A percentile compares a stretch with the other conserved stretches of the same genome.
Evolutionary conservation across 1,140 invertebrate species (phyloP).

Genomic region (Penaeus vannamei): DNA sequence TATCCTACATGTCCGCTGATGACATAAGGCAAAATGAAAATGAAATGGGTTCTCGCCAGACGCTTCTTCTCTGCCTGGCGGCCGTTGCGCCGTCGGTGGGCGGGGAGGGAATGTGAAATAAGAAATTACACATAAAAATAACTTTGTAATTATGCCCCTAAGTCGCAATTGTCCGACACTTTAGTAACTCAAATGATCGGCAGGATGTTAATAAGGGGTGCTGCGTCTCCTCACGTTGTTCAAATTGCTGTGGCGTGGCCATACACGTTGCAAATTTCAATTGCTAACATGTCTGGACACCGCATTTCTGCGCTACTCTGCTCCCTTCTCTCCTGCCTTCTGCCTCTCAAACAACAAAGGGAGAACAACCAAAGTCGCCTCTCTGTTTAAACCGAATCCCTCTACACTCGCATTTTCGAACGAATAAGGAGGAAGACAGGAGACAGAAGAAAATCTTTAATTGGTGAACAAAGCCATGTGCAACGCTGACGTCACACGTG

Average conservation of each 20-base stretch:
- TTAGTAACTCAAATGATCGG: conserved; percentile 52
- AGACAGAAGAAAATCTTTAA: neutral
- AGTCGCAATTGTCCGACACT: conserved; percentile 40
- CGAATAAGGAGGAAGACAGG: neutral
- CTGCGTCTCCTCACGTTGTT: conserved; percentile 55
- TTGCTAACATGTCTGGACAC: conserved; percentile 30
- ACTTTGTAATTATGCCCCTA: conserved; percentile 33
- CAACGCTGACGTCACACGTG: conserved; percentile 41
- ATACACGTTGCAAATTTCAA: conserved; percentile 46
- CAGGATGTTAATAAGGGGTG: conserved; percentile 53
- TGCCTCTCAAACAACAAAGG: neutral
- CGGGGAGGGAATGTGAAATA: conserved; percentile 17
- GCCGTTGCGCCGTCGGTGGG: too few relatives aligned
- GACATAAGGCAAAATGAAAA: too few relatives aligned
- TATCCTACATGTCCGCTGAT: too few relatives aligned
- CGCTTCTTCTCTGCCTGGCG: too few relatives aligned
- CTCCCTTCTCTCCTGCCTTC: neutral
- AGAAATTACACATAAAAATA: neutral
- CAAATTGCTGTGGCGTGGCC: conserved; percentile 48
- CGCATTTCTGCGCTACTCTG: neutral
- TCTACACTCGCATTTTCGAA: too few relatives aligned
- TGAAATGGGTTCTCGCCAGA: too few relatives aligned
- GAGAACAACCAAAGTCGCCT: neutral
- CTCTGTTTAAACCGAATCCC: too few relatives aligned
- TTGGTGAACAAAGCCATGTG: conserved; percentile 38